Evolutionary conservation across 2,888 invertebrate species (phyloP), one percentile per base, ranked within the genome.

Genomic region (Molanna angustata): DNA sequence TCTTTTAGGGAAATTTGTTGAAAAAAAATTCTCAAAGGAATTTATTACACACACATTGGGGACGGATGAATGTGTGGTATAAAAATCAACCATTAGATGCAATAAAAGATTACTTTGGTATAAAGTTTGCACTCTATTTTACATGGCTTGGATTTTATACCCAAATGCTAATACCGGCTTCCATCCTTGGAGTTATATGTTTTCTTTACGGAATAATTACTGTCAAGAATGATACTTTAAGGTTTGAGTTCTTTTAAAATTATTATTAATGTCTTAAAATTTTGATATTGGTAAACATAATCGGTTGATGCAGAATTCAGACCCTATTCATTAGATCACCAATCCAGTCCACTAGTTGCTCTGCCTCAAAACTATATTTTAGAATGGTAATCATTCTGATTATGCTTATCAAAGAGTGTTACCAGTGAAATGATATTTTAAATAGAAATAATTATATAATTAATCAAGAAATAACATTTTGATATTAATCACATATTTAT

Each of bases 81-180:
- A n/a, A n/a, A n/a, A 17, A 79, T 54, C 90, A 90, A 65, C 90
- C 90, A 1, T 69, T 90, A 52, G 88, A 90, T 66, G 80, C 83
- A 58, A 82, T 90, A 53, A 84, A 86, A 75, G 84, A 86, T 63
- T 88, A 88, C 69, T 88, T 86, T 66, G 88, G 88, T 40, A 82
- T 85, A 2, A 87, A 85, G 71, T 81, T 88, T 61, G 89, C 86
- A 1, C 73, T 91, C 54, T 90, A 91, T 69, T 91, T 90, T 70
- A 84, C 89, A 14, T 91, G 90, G 90, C 74, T 90, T 40, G 90
- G 90, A 27, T 91, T 88, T 71, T 91, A 91, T 67, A 90, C 90
- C 0, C 83, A 85, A 65, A 88, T 89, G 87, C 71, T 91, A 52
- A 85, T 90, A 60, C 86, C 86, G 11, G 84, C 86, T 2, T 80